Conservation (phyloP, 2,113 vertebrate species). For the Philantomba maxwellii region DNA sequence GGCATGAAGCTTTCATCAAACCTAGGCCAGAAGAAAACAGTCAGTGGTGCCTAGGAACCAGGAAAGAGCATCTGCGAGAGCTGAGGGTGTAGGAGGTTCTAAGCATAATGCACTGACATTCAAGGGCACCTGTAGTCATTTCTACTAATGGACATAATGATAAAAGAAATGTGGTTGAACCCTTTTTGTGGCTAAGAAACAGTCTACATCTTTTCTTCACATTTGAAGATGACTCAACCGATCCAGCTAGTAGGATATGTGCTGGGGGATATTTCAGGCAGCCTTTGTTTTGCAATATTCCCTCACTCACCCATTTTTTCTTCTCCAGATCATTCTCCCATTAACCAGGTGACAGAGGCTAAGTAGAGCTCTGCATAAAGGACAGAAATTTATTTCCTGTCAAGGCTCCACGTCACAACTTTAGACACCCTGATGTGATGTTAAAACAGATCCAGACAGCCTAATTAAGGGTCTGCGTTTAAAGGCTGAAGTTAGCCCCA, state of each 20-base stretch:
- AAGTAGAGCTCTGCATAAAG: not conserved
- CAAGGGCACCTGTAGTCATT: not conserved
- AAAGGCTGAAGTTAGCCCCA: constrained; percentile 33
- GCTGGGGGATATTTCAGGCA: constrained; percentile 9
- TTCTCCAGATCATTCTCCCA: constrained; percentile 18
- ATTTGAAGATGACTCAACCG: not conserved
- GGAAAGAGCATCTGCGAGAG: not conserved
- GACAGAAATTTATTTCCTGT: constrained; percentile 20
- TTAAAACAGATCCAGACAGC: constrained; percentile 38
- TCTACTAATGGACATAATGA: not conserved
- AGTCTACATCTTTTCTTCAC: not conserved
- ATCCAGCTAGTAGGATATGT: not conserved
- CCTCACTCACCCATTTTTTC: not conserved
- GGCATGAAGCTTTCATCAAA: not conserved
- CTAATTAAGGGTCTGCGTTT: constrained; percentile 32
- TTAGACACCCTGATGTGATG: not conserved
- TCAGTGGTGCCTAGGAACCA: not conserved
- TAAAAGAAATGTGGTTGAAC: not conserved
- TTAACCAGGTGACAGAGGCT: not conserved
- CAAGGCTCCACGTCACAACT: constrained; percentile 7
- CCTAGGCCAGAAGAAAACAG: not conserved
- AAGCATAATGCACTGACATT: not conserved
- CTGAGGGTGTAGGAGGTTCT: not conserved
- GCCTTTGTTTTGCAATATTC: constrained; percentile 37
- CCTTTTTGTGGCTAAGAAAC: not conserved